Conservation (phyloP, 2,888 invertebrate species). For the Drosophila basisetae region DNA sequence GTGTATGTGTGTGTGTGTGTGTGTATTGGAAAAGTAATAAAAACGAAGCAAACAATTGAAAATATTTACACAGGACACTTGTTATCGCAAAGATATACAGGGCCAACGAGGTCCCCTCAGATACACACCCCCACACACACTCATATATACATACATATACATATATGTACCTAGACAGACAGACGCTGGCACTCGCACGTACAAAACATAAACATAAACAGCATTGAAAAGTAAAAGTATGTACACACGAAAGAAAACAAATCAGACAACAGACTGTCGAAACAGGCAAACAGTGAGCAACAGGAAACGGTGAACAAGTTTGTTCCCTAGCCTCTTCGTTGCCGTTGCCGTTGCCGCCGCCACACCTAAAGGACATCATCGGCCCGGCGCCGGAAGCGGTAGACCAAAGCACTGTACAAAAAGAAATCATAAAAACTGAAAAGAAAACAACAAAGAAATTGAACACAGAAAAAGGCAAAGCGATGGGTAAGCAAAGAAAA, state of each 20-base stretch:
- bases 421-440: conserved; percentile 65
- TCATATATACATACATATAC: conserved; percentile 19
- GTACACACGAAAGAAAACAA: conserved; percentile 57
- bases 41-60: conserved; percentile 79
- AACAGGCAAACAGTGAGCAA: conserved; percentile 64
- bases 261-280: conserved; percentile 58
- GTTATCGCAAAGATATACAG: conserved; percentile 71
- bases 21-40: conserved; percentile 68
- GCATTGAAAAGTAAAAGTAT: conserved; percentile 58
- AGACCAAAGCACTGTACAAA: conserved; percentile 6
- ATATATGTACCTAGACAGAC: conserved; percentile 9
- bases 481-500: conserved; percentile 61
- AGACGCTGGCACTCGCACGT: conserved; percentile 14
- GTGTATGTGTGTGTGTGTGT: conserved; percentile 25
- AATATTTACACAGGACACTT: conserved; percentile 81
- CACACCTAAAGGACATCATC: not conserved
- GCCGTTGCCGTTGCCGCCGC: not conserved
- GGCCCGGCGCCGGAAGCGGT: not conserved
- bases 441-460: conserved; percentile 20
- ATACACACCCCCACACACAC: conserved; percentile 11
- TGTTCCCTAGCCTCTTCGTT: conserved; percentile 21
- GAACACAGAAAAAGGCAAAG: conserved; percentile 19
- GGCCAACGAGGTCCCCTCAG: not conserved
- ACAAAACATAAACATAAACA: conserved; percentile 61
- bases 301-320: conserved; percentile 71